Base-by-base conservation (phyloP, 1,140 invertebrate species). In the Pantala flavescens region DNA sequence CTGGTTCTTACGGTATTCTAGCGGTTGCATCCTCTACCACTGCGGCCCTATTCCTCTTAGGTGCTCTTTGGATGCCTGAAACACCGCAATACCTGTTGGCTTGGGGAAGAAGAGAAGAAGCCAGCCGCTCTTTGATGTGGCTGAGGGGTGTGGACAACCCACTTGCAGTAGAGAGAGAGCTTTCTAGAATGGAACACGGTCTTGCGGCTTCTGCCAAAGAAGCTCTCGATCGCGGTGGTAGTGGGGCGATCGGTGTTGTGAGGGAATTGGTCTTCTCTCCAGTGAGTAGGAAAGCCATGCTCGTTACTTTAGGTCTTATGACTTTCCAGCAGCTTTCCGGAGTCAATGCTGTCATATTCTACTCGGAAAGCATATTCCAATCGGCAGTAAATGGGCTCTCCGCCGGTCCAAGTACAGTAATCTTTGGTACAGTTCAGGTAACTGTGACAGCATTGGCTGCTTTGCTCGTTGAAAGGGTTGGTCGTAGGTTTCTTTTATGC, bases 311-410 rank as follows among this genome's bases (percentile, higher is more conserved):
- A 23, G 78, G 79, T 14, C 78, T 86, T 11, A 85, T 87, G 83
- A 74, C 89, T 7, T 89, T 91, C 24, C 86, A 87, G 75, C 85
- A 86, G 77, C 78, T 85, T 23, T 83, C 79, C 23, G 81, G 85
- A 11, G 84, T 87, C 36, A 86, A 86, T 78, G 84, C 83, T n/a
- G 81, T 86, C 70, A 82, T 85, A 76, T 86, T 85, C 76, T 85
- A 85, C 75, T 78, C 84, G 0, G 82, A 82, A 0, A 79, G 81
- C 11, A 87, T 87, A 73, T 85, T 87, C 75, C 76, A 82, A 73
- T 79, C 78, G 70, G 83, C 85, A 43, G 73, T 84, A 0, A 76
- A 84, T 63, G 74, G 79, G 0, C 77, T 80, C 55, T 72, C 79
- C 0, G 78, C 79, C 5, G 49, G 16, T 19, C n/a, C 49, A 3